phyloP scores from a whole-genome alignment of 2,888 invertebrate species.

The Oscheius sp. region DNA sequence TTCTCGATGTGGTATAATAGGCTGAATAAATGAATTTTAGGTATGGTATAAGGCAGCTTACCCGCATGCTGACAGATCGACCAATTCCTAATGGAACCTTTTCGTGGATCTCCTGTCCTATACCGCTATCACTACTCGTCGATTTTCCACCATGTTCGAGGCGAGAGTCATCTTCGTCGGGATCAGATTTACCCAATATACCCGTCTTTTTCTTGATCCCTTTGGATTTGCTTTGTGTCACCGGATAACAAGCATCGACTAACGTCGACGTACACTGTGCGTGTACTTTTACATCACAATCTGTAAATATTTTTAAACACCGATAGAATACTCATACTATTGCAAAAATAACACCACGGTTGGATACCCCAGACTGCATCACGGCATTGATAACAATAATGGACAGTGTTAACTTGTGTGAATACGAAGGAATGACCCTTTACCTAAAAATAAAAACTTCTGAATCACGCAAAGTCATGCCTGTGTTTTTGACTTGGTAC shows the following conservation, averaged over 20 bases:
- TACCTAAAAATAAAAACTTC: conserved; percentile 45
- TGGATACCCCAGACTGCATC: conserved; percentile 92
- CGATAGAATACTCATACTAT: conserved; percentile 78
- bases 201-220: neutral
- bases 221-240: conserved; percentile 43
- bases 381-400: conserved; percentile 91
- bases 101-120: conserved; percentile 59
- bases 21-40: neutral
- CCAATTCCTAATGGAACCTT: conserved; percentile 38
- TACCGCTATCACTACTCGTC: conserved; percentile 66
- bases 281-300: conserved; percentile 88
- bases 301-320: too few relatives aligned
- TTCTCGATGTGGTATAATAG: neutral
- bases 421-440: conserved; percentile 90
- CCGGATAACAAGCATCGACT: conserved; percentile 81
- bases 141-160: conserved; percentile 54
- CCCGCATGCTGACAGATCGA: conserved; percentile 51
- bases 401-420: conserved; percentile 87
- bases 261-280: conserved; percentile 82
- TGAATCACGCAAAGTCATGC: conserved; percentile 2
- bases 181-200: conserved; percentile 46
- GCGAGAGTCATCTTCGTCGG: conserved; percentile 43
- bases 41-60: neutral
- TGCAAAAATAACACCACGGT: conserved; percentile 94
- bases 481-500: conserved; percentile 41